These are phyloP conservation scores for Epinephelus lanceolatus DNA, from an alignment of 2,113 vertebrate genomes.

Conservation along the genomic window DNA sequence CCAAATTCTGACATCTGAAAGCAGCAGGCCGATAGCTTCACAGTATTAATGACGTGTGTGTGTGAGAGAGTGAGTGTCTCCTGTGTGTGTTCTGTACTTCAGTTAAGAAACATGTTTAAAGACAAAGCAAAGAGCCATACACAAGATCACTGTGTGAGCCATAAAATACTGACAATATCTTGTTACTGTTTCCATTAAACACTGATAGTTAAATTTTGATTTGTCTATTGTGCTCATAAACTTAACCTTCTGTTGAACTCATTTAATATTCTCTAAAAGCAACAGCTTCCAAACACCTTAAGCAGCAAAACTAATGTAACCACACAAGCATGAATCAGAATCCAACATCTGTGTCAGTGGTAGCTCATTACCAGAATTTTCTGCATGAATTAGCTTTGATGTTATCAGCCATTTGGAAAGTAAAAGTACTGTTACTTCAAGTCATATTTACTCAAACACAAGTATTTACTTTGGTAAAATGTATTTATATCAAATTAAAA, in stretches of 20 bases:
- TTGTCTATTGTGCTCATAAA: not conserved
- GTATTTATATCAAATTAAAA: not conserved
- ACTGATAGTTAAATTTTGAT: not conserved
- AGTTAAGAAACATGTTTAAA: not conserved
- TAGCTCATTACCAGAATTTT: not conserved
- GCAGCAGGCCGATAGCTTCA: not conserved
- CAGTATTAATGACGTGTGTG: slow-evolving; percentile 5
- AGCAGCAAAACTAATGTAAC: not conserved
- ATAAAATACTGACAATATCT: not conserved
- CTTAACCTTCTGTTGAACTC: not conserved
- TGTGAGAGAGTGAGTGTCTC: not conserved
- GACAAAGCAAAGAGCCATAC: not conserved
- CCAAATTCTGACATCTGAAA: slow-evolving; percentile 44
- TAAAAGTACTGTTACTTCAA: not conserved
- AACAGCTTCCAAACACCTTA: not conserved
- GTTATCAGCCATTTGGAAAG: not conserved
- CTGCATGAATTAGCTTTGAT: not conserved
- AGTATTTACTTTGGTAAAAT: too few species aligned
- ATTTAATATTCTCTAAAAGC: not conserved
- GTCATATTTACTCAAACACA: not conserved
- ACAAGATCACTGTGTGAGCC: not conserved
- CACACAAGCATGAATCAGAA: not conserved
- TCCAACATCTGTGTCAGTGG: not conserved
- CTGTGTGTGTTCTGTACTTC: not conserved
- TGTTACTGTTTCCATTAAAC: not conserved